Conservation (phyloP, 2,113 vertebrate species). For the Larimichthys crocea region DNA sequence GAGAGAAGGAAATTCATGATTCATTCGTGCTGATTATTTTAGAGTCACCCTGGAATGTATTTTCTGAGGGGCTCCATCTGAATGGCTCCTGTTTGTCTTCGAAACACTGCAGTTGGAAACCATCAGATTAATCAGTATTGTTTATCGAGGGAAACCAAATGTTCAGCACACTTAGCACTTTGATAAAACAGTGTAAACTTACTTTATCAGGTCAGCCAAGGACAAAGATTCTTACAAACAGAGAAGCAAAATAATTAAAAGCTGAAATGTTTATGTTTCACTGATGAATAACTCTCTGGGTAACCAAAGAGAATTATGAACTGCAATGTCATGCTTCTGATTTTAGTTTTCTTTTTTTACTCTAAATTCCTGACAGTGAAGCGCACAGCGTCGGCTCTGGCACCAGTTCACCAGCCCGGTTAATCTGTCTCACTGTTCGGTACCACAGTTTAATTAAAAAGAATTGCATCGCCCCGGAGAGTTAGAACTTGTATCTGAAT, state of each 20-base stretch:
- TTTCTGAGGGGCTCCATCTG: neutral
- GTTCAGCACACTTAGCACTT: neutral
- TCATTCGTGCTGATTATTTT: conserved; percentile 16
- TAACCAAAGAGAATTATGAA: neutral
- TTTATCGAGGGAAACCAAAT: conserved; percentile 11
- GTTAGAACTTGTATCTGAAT: neutral
- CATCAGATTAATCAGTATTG: neutral
- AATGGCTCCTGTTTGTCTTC: neutral
- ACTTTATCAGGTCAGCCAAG: conserved; percentile 16
- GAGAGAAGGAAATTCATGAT: neutral
- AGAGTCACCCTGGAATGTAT: neutral
- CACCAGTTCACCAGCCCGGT: conserved; percentile 1
- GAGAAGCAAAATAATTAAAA: neutral
- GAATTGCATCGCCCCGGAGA: neutral
- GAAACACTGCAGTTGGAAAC: conserved; percentile 1
- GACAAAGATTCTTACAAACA: neutral
- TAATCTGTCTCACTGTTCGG: conserved; percentile 4
- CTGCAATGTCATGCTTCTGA: neutral
- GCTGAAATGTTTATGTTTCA: neutral
- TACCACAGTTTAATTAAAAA: conserved; percentile 26
- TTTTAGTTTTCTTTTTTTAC: neutral
- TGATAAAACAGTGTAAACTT: conserved; percentile 14
- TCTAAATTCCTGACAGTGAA: neutral
- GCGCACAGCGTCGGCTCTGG: neutral
- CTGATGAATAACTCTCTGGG: neutral